Evolutionary conservation across 2,888 invertebrate species (phyloP).

Genomic region (Apamea sordens): DNA sequence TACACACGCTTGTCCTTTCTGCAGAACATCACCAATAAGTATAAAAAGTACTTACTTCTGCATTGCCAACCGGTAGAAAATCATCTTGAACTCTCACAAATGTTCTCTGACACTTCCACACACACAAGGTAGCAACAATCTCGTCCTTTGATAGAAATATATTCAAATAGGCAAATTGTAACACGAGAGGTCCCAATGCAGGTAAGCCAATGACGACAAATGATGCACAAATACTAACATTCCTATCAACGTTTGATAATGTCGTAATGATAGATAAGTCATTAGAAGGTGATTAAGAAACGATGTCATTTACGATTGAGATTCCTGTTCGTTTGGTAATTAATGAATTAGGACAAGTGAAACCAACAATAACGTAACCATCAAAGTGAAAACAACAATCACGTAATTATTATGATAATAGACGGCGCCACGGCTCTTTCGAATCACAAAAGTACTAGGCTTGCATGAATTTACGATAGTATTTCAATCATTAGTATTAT

Average conservation of each 20-base stretch:
- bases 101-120: background rate
- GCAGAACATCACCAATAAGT: background rate
- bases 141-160: background rate
- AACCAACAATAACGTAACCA: too few relatives aligned
- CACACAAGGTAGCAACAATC: background rate
- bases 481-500: too few relatives aligned
- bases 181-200: background rate
- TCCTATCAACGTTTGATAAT: slow-evolving; percentile 12
- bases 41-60: slow-evolving; percentile 51
- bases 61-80: slow-evolving; percentile 58
- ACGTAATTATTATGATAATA: too few relatives aligned
- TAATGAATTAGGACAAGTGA: slow-evolving; percentile 22
- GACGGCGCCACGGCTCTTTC: too few relatives aligned
- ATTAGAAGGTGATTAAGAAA: slow-evolving; percentile 57
- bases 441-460: too few relatives aligned
- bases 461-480: too few relatives aligned
- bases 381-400: background rate
- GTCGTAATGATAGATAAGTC: slow-evolving; percentile 19
- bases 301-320: slow-evolving; percentile 34
- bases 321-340: slow-evolving; percentile 22
- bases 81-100: slow-evolving; percentile 39
- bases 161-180: background rate
- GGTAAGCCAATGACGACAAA: background rate
- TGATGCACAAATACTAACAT: slow-evolving; percentile 39
- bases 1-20: background rate